Evolutionary conservation across 2,888 invertebrate species (phyloP).

Genomic region (Parnassius smintheus): DNA sequence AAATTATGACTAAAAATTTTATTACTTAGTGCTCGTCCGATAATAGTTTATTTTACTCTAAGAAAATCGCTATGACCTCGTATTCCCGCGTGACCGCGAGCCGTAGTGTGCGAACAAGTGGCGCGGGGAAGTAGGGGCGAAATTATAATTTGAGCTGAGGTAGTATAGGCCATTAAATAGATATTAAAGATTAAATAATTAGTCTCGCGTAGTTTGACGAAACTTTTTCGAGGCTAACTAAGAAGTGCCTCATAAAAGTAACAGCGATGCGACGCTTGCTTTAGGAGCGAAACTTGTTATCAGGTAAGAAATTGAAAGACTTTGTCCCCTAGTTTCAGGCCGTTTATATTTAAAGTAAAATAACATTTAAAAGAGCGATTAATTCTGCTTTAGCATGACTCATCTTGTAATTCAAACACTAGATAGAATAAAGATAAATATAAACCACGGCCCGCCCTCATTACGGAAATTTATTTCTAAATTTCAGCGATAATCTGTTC

Average conservation of each 20-base stretch:
- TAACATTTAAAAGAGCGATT: conserved; percentile 39
- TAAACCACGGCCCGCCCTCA: conserved; percentile 12
- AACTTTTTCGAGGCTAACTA: conserved; percentile 61
- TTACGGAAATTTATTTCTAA: conserved; percentile 34
- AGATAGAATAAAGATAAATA: conserved; percentile 33
- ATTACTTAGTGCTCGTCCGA: too few relatives aligned
- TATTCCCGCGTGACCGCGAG: too few relatives aligned
- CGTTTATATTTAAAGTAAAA: conserved; percentile 50
- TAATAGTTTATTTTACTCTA: too few relatives aligned
- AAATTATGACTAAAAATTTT: too few relatives aligned
- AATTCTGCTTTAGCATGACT: too few relatives aligned
- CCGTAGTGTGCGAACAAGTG: too few relatives aligned
- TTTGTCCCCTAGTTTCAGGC: conserved; percentile 44
- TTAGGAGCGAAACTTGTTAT: conserved; percentile 45
- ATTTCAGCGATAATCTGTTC: too few relatives aligned
- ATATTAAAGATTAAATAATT: conserved; percentile 73
- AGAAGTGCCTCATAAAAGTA: conserved; percentile 48
- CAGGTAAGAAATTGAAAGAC: conserved; percentile 50
- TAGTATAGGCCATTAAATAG: conserved; percentile 46
- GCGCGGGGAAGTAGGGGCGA: too few relatives aligned
- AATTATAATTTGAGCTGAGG: too few relatives aligned
- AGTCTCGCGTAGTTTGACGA: conserved; percentile 59
- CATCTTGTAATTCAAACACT: too few relatives aligned
- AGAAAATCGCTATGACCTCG: too few relatives aligned
- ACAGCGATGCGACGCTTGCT: conserved; percentile 11